Percentiles rank a stretch among this genome's conserved stretches.
phyloP scores from a whole-genome alignment of 2,113 vertebrate genomes.

The Aegypius monachus region DNA sequence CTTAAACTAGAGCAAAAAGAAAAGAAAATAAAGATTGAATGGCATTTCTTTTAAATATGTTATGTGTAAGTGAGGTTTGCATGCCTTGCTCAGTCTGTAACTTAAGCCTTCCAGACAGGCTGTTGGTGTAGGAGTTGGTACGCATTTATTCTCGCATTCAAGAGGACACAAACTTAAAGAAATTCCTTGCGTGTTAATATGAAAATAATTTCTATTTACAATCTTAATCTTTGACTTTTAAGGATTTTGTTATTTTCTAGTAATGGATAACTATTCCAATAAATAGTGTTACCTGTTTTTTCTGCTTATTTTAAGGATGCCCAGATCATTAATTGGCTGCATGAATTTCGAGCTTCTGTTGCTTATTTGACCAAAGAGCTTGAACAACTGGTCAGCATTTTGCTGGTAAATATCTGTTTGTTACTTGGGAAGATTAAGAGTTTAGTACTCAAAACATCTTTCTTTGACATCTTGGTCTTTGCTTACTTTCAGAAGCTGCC shows the following conservation, averaged over 20 bases:
- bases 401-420: constrained; percentile 80
- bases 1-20: not conserved
- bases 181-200: not conserved
- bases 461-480: not conserved
- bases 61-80: not conserved
- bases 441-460: not conserved
- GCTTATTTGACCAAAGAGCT: constrained; percentile 88
- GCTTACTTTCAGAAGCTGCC: constrained; percentile 78
- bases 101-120: not conserved
- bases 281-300: not conserved
- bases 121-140: not conserved
- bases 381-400: constrained; percentile 84
- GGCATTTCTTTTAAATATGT: not conserved
- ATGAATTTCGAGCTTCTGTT: constrained; percentile 86
- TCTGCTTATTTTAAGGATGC: constrained; percentile 80
- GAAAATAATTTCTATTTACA: not conserved
- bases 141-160: not conserved
- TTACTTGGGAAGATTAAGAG: not conserved
- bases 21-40: not conserved
- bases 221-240: not conserved
- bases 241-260: not conserved
- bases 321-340: constrained; percentile 93
- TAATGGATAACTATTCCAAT: not conserved
- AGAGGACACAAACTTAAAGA: not conserved
- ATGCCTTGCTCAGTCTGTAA: not conserved